Evolutionary conservation across 2,113 vertebrate genomes (phyloP).

Genomic region (Rattus rattus): DNA sequence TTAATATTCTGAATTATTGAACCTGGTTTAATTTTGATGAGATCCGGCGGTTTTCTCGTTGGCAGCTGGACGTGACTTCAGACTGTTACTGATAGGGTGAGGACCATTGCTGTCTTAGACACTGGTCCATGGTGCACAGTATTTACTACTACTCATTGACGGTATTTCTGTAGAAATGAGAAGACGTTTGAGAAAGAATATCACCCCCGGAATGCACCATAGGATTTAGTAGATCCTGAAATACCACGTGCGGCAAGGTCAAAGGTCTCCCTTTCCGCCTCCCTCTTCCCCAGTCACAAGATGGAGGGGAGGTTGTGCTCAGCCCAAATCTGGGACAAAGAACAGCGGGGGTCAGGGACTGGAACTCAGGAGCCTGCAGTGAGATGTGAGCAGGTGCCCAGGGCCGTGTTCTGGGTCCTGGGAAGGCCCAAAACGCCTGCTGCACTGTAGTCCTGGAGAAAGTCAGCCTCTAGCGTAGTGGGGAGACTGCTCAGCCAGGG

Average conservation of each 20-base stretch:
- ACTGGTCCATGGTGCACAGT: fast-evolving
- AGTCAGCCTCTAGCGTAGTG: not conserved
- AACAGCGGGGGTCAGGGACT: not conserved
- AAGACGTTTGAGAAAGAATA: not conserved
- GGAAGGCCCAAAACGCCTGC: not conserved
- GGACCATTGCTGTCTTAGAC: fast-evolving
- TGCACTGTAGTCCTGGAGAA: not conserved
- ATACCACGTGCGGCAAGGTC: fast-evolving
- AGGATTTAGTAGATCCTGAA: fast-evolving
- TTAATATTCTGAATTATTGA: not conserved
- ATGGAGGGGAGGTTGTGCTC: not conserved
- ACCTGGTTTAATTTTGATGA: not conserved
- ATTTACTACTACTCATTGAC: no score
- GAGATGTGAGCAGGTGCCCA: not conserved
- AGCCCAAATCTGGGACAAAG: not conserved
- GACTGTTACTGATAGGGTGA: fast-evolving
- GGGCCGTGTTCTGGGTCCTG: not conserved
- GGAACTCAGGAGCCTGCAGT: not conserved
- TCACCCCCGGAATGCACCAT: fast-evolving
- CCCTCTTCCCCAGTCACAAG: not conserved
- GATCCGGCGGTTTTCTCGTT: no score
- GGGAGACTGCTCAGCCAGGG: not conserved
- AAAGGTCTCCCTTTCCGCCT: not conserved
- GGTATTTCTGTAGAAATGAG: fast-evolving
- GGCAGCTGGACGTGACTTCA: not conserved